A percentile compares a stretch with the other conserved stretches of the same genome.
Evolutionary conservation across 1,140 invertebrate species (phyloP).

Genomic region (Gonatopus flavifemur): DNA sequence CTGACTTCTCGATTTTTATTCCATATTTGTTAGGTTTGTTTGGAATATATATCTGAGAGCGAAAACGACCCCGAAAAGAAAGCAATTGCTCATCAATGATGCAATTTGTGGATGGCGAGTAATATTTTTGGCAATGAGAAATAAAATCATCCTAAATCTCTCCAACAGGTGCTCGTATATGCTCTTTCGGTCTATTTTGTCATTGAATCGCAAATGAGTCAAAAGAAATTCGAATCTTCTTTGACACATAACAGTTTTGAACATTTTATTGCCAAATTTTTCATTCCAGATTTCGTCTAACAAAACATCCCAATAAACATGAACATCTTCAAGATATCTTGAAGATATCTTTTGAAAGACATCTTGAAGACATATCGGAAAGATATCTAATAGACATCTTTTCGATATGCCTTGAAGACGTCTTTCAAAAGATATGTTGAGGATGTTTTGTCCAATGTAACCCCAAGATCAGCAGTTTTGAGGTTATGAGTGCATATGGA

Average conservation of each 20-base stretch:
- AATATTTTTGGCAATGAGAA: constrained; percentile 10
- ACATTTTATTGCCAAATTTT: constrained; percentile 15
- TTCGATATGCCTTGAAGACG: too few relatives aligned
- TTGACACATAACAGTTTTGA: constrained; percentile 34
- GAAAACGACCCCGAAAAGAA: too few relatives aligned
- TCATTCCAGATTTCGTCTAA: constrained; percentile 10
- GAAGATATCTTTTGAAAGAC: too few relatives aligned
- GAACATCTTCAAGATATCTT: too few relatives aligned
- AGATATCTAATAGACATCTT: too few relatives aligned
- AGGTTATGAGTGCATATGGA: too few relatives aligned
- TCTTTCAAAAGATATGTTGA: too few relatives aligned
- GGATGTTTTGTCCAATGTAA: too few relatives aligned
- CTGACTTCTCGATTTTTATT: constrained; percentile 11
- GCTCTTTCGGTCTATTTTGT: constrained; percentile 30
- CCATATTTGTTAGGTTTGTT: constrained; percentile 14
- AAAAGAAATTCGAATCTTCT: constrained; percentile 45
- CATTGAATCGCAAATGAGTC: constrained; percentile 42
- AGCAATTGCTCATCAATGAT: too few relatives aligned
- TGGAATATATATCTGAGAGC: constrained; percentile 40
- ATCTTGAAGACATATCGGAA: too few relatives aligned
- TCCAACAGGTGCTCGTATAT: constrained; percentile 41
- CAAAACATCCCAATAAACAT: constrained; percentile 1
- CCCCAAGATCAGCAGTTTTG: too few relatives aligned
- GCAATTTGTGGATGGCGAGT: constrained; percentile 9
- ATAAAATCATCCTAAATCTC: constrained; percentile 43